Percentiles rank a stretch among this genome's conserved stretches.
These are phyloP conservation scores for Empidonax alnorum DNA, from an alignment of 2,113 vertebrate genomes.

Conservation along the genomic window DNA sequence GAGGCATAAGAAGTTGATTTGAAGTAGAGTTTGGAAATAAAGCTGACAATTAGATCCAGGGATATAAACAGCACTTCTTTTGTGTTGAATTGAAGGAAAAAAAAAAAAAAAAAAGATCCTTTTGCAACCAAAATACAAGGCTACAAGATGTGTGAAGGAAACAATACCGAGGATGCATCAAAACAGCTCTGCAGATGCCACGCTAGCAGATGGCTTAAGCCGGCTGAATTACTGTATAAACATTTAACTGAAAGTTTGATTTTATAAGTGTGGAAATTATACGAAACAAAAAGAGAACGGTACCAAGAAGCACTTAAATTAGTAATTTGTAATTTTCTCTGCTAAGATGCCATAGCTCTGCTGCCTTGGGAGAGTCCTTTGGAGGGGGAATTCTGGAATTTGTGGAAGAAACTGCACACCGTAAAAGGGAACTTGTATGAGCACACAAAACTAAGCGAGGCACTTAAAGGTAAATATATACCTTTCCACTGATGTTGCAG, in stretches of 20 bases:
- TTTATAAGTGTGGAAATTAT: constrained; percentile 60
- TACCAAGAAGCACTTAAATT: constrained; percentile 50
- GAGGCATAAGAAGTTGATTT: constrained; percentile 10
- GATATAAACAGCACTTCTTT: constrained; percentile 55
- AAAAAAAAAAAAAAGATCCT: neutral
- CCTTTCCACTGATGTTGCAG: neutral
- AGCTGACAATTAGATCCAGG: constrained; percentile 43
- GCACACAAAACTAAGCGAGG: neutral
- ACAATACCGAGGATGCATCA: constrained; percentile 13
- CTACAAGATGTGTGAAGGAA: constrained; percentile 39
- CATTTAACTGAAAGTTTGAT: constrained; percentile 65
- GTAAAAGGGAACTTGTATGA: neutral
- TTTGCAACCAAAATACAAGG: constrained; percentile 52
- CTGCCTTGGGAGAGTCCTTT: neutral
- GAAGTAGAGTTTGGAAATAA: constrained; percentile 49
- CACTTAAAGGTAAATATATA: constrained; percentile 13
- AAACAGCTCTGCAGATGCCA: constrained; percentile 23
- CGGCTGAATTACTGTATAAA: constrained; percentile 55
- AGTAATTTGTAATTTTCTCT: constrained; percentile 66
- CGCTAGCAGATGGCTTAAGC: constrained; percentile 41
- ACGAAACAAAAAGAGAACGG: constrained; percentile 64
- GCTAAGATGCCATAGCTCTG: neutral
- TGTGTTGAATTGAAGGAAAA: neutral
- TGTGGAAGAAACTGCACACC: neutral
- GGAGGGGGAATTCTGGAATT: constrained; percentile 8